These are phyloP conservation scores for Paelopatides confundens DNA, from an alignment of 53 echinoderm and acorn worm genomes.

Conservation along the genomic window DNA sequence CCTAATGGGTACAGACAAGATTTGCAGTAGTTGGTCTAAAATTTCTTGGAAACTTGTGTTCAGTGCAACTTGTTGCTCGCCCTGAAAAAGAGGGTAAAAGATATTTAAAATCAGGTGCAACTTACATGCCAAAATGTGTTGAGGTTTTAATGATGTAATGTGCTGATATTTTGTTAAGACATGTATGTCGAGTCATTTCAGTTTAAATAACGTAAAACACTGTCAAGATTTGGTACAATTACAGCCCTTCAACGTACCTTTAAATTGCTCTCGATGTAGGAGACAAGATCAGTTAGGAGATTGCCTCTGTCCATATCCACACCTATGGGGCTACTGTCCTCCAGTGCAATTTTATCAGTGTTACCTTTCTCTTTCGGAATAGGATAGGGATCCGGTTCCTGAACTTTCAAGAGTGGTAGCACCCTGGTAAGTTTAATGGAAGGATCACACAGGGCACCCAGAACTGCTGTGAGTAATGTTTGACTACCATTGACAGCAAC, in stretches of 20 bases:
- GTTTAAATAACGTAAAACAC: too few species aligned
- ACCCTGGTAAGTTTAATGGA: slow-evolving; percentile 92
- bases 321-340: slow-evolving; percentile 33
- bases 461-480: slow-evolving; percentile 83
- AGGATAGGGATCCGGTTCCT: slow-evolving; percentile 52
- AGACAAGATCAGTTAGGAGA: slow-evolving; percentile 54
- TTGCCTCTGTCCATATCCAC: slow-evolving; percentile 47
- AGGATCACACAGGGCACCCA: slow-evolving; percentile 92
- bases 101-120: background rate
- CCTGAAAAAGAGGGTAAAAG: slow-evolving; percentile 17
- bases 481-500: slow-evolving; percentile 59
- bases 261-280: slow-evolving; percentile 81
- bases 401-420: slow-evolving; percentile 82
- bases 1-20: slow-evolving; percentile 79
- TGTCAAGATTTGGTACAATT: too few species aligned
- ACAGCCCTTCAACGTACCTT: slow-evolving; percentile 71
- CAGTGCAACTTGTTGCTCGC: slow-evolving; percentile 61
- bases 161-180: too few species aligned
- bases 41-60: slow-evolving; percentile 90
- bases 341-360: background rate
- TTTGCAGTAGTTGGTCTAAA: slow-evolving; percentile 81
- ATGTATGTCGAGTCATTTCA: too few species aligned
- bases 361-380: slow-evolving; percentile 23
- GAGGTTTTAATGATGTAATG: too few species aligned
- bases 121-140: too few species aligned